Conservation (phyloP, 1,140 invertebrate species). For the Lasaia peninsularis region DNA sequence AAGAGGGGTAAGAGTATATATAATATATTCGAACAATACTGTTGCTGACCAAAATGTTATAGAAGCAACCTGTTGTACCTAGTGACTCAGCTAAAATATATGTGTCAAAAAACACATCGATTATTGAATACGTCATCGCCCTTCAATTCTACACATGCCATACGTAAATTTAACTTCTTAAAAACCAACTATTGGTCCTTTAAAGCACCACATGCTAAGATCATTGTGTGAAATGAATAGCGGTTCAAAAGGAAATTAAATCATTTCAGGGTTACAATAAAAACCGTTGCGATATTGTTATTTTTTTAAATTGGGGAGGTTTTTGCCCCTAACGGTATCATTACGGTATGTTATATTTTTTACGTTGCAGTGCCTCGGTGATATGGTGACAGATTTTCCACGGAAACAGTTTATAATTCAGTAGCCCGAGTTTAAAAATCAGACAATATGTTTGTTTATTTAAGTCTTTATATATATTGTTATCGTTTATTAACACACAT, state of each 20-base stretch:
- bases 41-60: background rate
- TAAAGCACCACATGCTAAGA: conserved; percentile 45
- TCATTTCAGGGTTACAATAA: conserved; percentile 34
- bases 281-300: conserved; percentile 37
- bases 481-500: too few relatives aligned
- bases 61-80: background rate
- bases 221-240: conserved; percentile 43
- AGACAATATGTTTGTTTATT: too few relatives aligned
- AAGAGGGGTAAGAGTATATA: too few relatives aligned
- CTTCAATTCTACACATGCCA: conserved; percentile 24
- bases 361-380: too few relatives aligned
- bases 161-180: conserved; percentile 21
- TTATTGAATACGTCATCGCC: conserved; percentile 1
- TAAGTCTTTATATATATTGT: too few relatives aligned
- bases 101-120: conserved; percentile 12
- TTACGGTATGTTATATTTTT: background rate
- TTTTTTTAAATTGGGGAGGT: background rate
- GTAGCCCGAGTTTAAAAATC: too few relatives aligned
- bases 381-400: too few relatives aligned
- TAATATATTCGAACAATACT: too few relatives aligned
- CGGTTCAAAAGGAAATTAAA: conserved; percentile 47
- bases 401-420: too few relatives aligned
- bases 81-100: background rate
- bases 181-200: conserved; percentile 17
- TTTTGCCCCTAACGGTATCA: conserved; percentile 1